These are phyloP conservation scores for Macroteleia sp. DNA, from an alignment of 2,888 invertebrate genomes.

Conservation along the genomic window DNA sequence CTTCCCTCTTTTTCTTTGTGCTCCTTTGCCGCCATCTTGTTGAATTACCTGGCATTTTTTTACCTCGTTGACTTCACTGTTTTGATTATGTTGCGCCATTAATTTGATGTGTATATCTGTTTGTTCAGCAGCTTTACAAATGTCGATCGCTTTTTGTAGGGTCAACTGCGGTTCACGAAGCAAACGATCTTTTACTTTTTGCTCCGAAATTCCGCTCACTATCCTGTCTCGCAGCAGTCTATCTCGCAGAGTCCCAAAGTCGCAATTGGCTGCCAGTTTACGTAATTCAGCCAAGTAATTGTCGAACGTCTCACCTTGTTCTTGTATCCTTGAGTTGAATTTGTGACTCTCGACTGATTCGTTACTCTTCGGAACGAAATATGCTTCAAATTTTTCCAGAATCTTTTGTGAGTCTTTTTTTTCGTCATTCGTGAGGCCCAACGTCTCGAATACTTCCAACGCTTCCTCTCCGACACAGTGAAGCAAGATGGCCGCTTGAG, in stretches of 20 bases:
- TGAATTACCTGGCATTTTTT: neutral
- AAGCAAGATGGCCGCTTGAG: conserved; percentile 65
- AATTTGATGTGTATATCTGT: neutral
- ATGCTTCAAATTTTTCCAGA: conserved; percentile 56
- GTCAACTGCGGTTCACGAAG: conserved; percentile 30
- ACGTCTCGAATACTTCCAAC: conserved; percentile 63
- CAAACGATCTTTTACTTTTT: conserved; percentile 37
- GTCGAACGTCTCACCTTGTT: conserved; percentile 56
- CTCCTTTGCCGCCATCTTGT: too few relatives aligned
- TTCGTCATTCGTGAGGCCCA: conserved; percentile 46
- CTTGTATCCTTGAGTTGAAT: conserved; percentile 46
- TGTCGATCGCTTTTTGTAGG: conserved; percentile 33
- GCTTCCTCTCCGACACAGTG: conserved; percentile 66
- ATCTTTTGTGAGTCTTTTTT: conserved; percentile 51
- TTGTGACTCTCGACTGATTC: conserved; percentile 67
- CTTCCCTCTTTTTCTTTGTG: too few relatives aligned
- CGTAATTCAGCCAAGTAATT: conserved; percentile 66
- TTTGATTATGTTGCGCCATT: neutral
- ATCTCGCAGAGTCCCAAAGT: conserved; percentile 62
- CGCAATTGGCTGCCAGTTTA: conserved; percentile 63
- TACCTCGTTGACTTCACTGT: neutral
- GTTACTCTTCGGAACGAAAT: conserved; percentile 56
- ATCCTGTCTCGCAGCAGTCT: conserved; percentile 39
- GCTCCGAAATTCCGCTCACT: conserved; percentile 45
- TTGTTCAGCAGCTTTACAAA: conserved; percentile 47